Base-by-base conservation (phyloP, 2,113 vertebrate species). In the Heteronetta atricapilla region DNA sequence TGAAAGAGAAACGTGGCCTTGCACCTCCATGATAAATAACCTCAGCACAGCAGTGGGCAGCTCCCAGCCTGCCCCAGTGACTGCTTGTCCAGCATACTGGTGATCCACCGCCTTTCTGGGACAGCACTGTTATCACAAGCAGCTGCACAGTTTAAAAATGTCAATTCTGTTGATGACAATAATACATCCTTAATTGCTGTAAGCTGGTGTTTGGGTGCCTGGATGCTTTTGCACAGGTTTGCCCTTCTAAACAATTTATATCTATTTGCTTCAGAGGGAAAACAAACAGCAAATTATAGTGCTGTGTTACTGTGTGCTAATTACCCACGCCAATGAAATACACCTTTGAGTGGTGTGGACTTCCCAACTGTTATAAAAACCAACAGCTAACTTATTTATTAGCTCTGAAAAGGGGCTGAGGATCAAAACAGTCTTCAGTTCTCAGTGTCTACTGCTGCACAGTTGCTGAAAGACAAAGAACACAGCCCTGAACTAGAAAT, bases 241-340 rank as follows among this genome's bases (percentile, higher is more conserved):
- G 86, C 64, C 60, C 72, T 89, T 94, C 93, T 76, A 67, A 95
- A 88, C 82, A 66, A 81, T 96, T 96, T 86, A 70, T 81, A 79
- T 73, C 60, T 8, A 7, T 89, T 90, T 94, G 48, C 72, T 93
- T 86, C 77, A 68, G 56, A 95, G 68, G 53, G 88, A 80, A 89
- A 94, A 92, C 69, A 94, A 96, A 80, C 46, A 93, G 68, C 80
- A 88, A 88, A 94, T 77, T 28, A 70, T n/a, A 73, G 50, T 11
- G 21, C 66, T 79, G 36, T 23, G 53, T 52, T 82, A 80, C 95
- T 84, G 50, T 58, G 44, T 85, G 80, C 81, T 95, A 90, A 96
- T 94, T 74, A 64, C 16, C 23, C 1, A 0, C 70, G 52, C 74
- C 85, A 50, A 44, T 85, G 84, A 95, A 93, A 93, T 73, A 38